These are phyloP conservation scores for Dendrolimus pini DNA, from an alignment of 2,888 invertebrate species.

Conservation along the genomic window DNA sequence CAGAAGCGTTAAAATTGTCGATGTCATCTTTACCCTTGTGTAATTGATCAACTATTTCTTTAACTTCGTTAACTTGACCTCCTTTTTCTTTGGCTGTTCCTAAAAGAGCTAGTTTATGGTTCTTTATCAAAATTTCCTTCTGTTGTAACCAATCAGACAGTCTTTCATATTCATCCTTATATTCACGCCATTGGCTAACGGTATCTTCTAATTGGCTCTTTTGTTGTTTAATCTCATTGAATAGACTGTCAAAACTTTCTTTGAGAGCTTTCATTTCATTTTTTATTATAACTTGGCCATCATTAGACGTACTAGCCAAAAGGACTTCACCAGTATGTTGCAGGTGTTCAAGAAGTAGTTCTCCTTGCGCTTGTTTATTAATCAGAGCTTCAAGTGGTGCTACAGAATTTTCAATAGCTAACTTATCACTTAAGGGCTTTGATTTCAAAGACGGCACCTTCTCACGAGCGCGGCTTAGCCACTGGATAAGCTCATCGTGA, in stretches of 20 bases:
- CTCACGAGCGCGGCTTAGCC: conserved; percentile 92
- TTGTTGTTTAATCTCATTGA: conserved; percentile 90
- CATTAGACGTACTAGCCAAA: conserved; percentile 86
- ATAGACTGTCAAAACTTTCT: conserved; percentile 89
- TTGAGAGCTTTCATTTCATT: conserved; percentile 91
- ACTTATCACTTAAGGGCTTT: conserved; percentile 88
- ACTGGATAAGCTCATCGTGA: conserved; percentile 91
- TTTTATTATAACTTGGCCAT: conserved; percentile 87
- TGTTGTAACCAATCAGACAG: conserved; percentile 95
- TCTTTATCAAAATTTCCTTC: conserved; percentile 92
- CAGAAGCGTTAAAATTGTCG: conserved; percentile 88
- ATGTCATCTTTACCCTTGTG: conserved; percentile 88
- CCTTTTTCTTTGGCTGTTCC: conserved; percentile 89
- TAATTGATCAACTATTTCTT: conserved; percentile 84
- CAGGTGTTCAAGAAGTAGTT: conserved; percentile 89
- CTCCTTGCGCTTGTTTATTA: conserved; percentile 94
- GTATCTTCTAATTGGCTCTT: conserved; percentile 89
- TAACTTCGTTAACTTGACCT: conserved; percentile 88
- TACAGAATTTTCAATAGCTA: conserved; percentile 92
- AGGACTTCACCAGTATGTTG: conserved; percentile 93
- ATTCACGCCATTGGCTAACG: conserved; percentile 90
- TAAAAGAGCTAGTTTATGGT: conserved; percentile 89
- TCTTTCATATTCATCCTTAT: conserved; percentile 94
- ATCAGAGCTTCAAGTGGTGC: conserved; percentile 90
- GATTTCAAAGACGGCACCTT: conserved; percentile 93